phyloP scores from a whole-genome alignment of 2,113 vertebrate species.

The Felis catus region DNA sequence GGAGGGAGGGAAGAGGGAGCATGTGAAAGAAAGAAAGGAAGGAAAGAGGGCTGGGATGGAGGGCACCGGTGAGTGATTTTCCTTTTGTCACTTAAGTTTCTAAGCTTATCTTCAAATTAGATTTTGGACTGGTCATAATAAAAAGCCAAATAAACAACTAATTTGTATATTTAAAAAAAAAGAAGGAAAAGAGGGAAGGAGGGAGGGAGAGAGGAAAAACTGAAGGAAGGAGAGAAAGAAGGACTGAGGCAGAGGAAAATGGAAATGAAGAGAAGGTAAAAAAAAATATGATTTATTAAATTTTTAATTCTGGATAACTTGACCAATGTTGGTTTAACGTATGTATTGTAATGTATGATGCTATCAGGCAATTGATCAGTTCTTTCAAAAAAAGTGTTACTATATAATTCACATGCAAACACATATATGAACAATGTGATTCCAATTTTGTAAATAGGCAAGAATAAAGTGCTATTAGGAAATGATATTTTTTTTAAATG shows the following conservation, averaged over 20 bases:
- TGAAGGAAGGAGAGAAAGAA: background rate
- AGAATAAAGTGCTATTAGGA: background rate
- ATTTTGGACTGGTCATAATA: background rate
- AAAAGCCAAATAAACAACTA: background rate
- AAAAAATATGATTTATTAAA: background rate
- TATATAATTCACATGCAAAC: background rate
- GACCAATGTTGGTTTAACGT: background rate
- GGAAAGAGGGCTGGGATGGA: background rate
- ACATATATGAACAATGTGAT: background rate
- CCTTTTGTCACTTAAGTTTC: background rate
- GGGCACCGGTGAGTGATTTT: background rate
- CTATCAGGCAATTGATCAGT: background rate
- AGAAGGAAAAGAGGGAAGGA: background rate
- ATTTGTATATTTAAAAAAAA: background rate
- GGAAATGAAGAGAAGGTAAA: background rate
- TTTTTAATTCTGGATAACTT: background rate
- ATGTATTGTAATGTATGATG: background rate
- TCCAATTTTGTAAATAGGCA: background rate
- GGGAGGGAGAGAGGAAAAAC: background rate
- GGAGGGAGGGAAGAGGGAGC: background rate
- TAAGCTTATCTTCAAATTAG: background rate
- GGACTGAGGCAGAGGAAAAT: background rate
- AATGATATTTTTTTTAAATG: background rate
- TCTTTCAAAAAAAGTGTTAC: background rate
- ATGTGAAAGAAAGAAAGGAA: background rate